phyloP scores from a whole-genome alignment of 2,113 vertebrate species.

The Spilogale gracilis region DNA sequence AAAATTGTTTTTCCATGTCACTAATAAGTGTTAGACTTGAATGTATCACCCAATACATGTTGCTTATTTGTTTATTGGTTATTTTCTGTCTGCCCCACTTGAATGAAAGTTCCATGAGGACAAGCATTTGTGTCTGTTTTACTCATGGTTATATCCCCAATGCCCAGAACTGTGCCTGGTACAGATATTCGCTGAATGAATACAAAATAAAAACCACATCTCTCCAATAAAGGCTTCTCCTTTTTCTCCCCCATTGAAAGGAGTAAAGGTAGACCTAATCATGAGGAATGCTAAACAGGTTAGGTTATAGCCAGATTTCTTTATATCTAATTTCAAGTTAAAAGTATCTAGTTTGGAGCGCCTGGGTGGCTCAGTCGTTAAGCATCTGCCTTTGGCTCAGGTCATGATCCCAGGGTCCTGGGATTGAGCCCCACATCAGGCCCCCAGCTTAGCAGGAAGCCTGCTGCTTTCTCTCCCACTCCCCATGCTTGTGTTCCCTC shows the following conservation, averaged over 20 bases:
- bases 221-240: neutral
- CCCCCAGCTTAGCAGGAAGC: too few species aligned
- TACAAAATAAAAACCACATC: neutral
- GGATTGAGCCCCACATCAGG: too few species aligned
- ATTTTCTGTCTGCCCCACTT: neutral
- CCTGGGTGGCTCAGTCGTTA: too few species aligned
- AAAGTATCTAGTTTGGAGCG: neutral
- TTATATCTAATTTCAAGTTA: neutral
- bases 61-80: neutral
- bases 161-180: neutral
- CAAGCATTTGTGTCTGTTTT: neutral
- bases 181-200: neutral
- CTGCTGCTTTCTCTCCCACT: too few species aligned
- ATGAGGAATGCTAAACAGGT: neutral
- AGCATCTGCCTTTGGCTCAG: too few species aligned
- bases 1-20: neutral
- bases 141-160: too few species aligned
- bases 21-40: neutral
- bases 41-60: neutral
- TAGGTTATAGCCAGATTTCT: neutral
- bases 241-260: constrained; percentile 30
- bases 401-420: too few species aligned
- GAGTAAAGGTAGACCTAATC: neutral
- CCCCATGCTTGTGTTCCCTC: too few species aligned
- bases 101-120: neutral